Base-by-base conservation (phyloP, 2,113 vertebrate genomes). In the Artemisiospiza belli region DNA sequence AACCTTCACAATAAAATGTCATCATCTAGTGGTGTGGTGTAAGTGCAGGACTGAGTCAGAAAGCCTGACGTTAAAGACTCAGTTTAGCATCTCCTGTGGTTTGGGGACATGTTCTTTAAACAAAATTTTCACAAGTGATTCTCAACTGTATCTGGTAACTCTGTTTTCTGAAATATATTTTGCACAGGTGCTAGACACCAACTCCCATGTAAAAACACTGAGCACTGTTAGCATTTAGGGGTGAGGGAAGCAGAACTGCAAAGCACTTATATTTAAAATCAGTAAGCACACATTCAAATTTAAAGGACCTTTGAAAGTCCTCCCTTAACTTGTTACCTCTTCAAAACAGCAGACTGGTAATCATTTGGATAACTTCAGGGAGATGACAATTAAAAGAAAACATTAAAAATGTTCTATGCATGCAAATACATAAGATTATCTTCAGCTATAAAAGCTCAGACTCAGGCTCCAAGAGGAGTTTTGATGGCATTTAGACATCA, bases 21-120 rank as follows among this genome's bases (percentile, higher is more conserved):
- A 64, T 59, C 64, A 89, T 70, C 80, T 68, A 86, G 55, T 51
- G 47, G 59, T 70, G 31, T 81, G 44, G 61, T 63, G 25, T 75
- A 83, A 89, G 52, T 44, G 51, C 41, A 86, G 44, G 44, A 52
- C 57, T 82, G 68, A 92, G 76, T 90, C 93, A 95, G 85, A 88
- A 90, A 91, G 37, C 24, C 44, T 93, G 83, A 80, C 2, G 47
- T 89, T 91, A 89, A 75, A 75, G 64, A 72, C 82, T 77, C 61
- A 70, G 9, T 82, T 75, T 76, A 84, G 35, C 54, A 76, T 74
- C 54, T 92, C 51, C 44, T 81, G 68, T 78, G 68, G 67, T 86
- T 35, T 95, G 47, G 21, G 35, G 47, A 77, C 24, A 46, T 3
- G 9, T 5, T 54, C 15, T 57, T 93, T 11, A 83, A 41, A 59